Conservation (phyloP, 2,797 vertebrate species). For the Aeoliscus strigatus region DNA sequence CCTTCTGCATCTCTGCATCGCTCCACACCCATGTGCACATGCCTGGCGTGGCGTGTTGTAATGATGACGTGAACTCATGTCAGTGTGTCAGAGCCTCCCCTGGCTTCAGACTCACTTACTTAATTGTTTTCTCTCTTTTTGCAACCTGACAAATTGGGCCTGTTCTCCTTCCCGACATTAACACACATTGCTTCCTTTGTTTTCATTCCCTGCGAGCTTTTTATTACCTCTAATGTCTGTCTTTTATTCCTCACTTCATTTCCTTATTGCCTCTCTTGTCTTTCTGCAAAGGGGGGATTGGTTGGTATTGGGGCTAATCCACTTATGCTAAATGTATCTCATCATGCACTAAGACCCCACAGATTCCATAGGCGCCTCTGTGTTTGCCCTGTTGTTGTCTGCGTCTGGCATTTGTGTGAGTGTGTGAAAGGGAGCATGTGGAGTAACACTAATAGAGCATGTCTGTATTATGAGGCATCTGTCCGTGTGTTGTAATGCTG, state of each 20-base stretch:
- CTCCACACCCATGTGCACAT: constrained; percentile 26
- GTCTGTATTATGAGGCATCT: constrained; percentile 47
- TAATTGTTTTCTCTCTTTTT: constrained; percentile 48
- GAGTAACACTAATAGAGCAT: constrained; percentile 53
- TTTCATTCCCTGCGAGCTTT: constrained; percentile 21
- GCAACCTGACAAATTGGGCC: constrained; percentile 35
- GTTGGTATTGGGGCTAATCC: constrained; percentile 79
- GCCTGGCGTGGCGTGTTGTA: constrained; percentile 20
- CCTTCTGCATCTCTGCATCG: constrained; percentile 5
- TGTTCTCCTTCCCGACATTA: constrained; percentile 25
- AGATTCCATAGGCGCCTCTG: constrained; percentile 62
- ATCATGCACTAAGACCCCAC: constrained; percentile 69
- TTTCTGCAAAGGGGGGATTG: constrained; percentile 63
- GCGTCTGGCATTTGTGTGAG: constrained; percentile 43
- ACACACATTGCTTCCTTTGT: constrained; percentile 49
- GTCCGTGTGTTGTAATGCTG: constrained; percentile 50
- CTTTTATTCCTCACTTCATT: constrained; percentile 16
- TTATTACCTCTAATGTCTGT: constrained; percentile 19
- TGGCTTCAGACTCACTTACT: constrained; percentile 23
- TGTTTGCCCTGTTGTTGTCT: constrained; percentile 55
- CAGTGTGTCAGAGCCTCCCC: constrained; percentile 42
- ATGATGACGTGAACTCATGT: constrained; percentile 29
- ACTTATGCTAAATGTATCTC: constrained; percentile 78
- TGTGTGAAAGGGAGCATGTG: constrained; percentile 14
- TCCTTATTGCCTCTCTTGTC: constrained; percentile 42